Conservation (phyloP, 2,888 invertebrate species). For the Thecocarcelia acutangulata region DNA sequence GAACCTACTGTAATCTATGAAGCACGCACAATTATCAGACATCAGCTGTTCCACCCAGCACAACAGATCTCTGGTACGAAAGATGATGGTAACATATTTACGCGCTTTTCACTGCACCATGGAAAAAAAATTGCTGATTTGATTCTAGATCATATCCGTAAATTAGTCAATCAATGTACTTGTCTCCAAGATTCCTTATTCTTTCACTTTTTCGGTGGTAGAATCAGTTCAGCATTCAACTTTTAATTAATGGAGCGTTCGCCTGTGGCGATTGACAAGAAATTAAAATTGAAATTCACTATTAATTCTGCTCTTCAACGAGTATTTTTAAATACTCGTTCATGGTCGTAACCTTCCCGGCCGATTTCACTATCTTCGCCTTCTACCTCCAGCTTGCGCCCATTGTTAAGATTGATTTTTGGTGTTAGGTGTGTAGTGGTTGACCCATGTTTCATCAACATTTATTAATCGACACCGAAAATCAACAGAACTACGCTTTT, state of each 20-base stretch:
- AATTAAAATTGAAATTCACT: constrained; percentile 96
- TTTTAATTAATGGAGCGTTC: constrained; percentile 98
- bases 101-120: constrained; percentile 98
- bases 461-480: no score
- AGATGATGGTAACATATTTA: constrained; percentile 99
- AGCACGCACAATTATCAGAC: constrained; percentile 95
- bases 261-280: constrained; percentile 97
- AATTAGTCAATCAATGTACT: constrained; percentile 94
- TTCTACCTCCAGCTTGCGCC: no score
- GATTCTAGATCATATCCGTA: constrained; percentile 93
- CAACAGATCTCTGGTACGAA: constrained; percentile 98
- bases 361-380: no score
- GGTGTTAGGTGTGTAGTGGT: no score
- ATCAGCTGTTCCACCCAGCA: constrained; percentile 98
- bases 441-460: no score
- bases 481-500: no score
- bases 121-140: constrained; percentile 96
- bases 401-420: no score
- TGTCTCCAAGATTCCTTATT: constrained; percentile 96
- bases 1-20: constrained; percentile 97
- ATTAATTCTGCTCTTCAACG: constrained; percentile 97
- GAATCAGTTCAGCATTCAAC: constrained; percentile 97
- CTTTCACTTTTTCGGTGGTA: constrained; percentile 97
- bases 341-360: no score
- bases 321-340: no score